phyloP scores from a whole-genome alignment of 2,888 invertebrate species.

The Frankliniella intonsa region DNA sequence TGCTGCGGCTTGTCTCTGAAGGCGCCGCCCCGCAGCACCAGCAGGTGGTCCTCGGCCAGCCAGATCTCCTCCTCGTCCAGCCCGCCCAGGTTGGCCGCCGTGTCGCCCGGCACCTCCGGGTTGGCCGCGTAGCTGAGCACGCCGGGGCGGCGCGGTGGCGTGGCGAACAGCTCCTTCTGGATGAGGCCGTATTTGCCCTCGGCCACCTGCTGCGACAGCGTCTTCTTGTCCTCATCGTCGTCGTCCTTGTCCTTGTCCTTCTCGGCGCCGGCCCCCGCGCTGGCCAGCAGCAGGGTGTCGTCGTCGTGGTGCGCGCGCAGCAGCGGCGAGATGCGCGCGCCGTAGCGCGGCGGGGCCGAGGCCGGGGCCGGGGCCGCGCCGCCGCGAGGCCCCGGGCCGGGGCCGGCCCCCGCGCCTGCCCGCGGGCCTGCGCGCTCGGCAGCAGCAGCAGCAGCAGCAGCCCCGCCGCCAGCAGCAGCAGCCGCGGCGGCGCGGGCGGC shows the following conservation, averaged over 20 bases:
- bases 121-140: conserved; percentile 77
- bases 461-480: not conserved
- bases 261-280: conserved; percentile 33
- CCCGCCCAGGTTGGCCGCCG: conserved; percentile 72
- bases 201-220: conserved; percentile 80
- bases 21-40: conserved; percentile 75
- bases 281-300: conserved; percentile 50
- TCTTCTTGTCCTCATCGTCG: conserved; percentile 72
- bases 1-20: conserved; percentile 48
- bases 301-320: conserved; percentile 54
- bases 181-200: conserved; percentile 87
- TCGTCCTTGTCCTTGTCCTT: conserved; percentile 38
- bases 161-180: conserved; percentile 74
- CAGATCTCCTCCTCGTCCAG: conserved; percentile 81
- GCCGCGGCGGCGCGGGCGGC: conserved; percentile 42
- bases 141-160: conserved; percentile 68
- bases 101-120: conserved; percentile 76
- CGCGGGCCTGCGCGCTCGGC: conserved; percentile 52
- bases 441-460: conserved; percentile 39
- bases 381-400: conserved; percentile 41
- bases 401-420: conserved; percentile 39
- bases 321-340: conserved; percentile 51
- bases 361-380: conserved; percentile 39
- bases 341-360: conserved; percentile 39
- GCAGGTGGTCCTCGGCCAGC: conserved; percentile 81